These are phyloP conservation scores for Myxocyprinus asiaticus DNA, from an alignment of 2,113 vertebrate species.

Conservation along the genomic window DNA sequence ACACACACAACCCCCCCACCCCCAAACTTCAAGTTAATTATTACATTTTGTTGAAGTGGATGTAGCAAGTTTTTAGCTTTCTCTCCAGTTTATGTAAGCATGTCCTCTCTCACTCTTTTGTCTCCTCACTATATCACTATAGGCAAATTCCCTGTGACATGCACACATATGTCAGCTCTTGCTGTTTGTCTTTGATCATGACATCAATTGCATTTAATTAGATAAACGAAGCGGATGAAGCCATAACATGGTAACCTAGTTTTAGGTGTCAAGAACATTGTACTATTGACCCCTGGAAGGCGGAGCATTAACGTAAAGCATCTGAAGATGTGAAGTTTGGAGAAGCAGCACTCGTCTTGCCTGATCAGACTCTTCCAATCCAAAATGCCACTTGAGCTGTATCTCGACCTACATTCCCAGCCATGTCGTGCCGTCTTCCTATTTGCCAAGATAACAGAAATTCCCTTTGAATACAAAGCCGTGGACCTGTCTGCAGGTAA, in stretches of 20 bases:
- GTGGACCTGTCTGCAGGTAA: slow-evolving; percentile 77
- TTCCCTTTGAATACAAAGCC: slow-evolving; percentile 78
- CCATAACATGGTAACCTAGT: slow-evolving; percentile 19
- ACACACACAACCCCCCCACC: too few species aligned
- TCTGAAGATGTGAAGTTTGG: not conserved
- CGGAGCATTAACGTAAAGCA: not conserved
- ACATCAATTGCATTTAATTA: not conserved
- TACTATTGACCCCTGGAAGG: slow-evolving; percentile 3
- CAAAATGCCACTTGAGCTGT: slow-evolving; percentile 76
- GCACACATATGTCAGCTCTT: not conserved
- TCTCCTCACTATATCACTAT: not conserved
- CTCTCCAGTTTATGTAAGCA: not conserved
- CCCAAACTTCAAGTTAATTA: not conserved
- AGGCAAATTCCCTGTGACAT: not conserved
- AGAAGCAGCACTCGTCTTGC: too few species aligned
- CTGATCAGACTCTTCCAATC: not conserved
- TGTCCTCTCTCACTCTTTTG: too few species aligned
- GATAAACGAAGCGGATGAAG: slow-evolving; percentile 10
- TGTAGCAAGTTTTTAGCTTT: not conserved
- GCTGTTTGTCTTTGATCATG: slow-evolving; percentile 6
- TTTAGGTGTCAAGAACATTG: slow-evolving; percentile 32
- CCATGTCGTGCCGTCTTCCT: slow-evolving; percentile 81
- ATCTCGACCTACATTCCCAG: slow-evolving; percentile 83
- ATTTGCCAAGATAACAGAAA: slow-evolving; percentile 76
- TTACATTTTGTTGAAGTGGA: not conserved